Conservation (phyloP, 2,113 vertebrate species). For the Nipponia nippon region DNA sequence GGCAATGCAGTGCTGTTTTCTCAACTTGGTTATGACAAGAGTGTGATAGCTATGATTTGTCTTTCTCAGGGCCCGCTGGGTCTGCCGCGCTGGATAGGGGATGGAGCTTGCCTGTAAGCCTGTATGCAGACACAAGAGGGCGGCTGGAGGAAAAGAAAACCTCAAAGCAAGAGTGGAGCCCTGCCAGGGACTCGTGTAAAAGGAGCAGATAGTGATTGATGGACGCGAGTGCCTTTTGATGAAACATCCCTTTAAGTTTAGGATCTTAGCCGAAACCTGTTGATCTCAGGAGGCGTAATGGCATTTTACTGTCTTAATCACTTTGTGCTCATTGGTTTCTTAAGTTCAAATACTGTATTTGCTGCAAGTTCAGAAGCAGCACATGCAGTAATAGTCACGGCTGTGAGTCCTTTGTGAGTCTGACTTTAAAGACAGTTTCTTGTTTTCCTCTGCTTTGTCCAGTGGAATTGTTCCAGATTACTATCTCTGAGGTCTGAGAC, state of each 20-base stretch:
- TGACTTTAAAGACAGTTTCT: background rate
- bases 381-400: accelerated
- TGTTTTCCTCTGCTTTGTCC: background rate
- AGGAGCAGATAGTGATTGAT: background rate
- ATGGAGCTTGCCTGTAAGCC: background rate
- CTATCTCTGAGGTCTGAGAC: background rate
- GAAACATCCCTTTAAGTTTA: background rate
- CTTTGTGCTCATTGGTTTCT: background rate
- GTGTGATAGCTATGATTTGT: no score
- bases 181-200: background rate
- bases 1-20: background rate
- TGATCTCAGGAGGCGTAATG: background rate
- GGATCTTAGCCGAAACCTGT: background rate
- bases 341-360: background rate
- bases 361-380: background rate
- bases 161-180: background rate
- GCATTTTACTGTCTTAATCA: background rate
- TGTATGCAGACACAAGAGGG: background rate
- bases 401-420: background rate
- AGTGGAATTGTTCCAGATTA: background rate
- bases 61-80: accelerated
- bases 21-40: background rate
- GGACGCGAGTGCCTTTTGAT: background rate
- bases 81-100: accelerated
- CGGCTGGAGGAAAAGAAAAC: background rate